These are phyloP conservation scores for Catonia carolina DNA, from an alignment of 2,888 invertebrate genomes.

Conservation along the genomic window DNA sequence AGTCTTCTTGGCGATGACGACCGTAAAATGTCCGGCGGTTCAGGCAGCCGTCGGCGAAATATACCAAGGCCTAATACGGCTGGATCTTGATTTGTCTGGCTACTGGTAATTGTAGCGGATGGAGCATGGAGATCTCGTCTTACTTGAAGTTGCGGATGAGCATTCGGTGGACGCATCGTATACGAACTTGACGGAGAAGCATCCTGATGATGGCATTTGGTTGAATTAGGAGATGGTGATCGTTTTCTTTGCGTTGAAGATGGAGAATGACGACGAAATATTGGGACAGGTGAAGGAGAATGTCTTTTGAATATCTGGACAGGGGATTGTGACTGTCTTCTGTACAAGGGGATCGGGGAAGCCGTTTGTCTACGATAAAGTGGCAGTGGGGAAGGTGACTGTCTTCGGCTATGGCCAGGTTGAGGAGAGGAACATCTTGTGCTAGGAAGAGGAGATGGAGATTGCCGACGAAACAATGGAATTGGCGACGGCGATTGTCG, in stretches of 20 bases:
- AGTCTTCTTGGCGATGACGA: constrained; percentile 34
- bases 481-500: constrained; percentile 27
- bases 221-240: constrained; percentile 47
- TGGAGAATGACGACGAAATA: constrained; percentile 41
- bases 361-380: constrained; percentile 41
- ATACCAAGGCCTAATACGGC: constrained; percentile 38
- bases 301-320: constrained; percentile 30
- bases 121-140: constrained; percentile 65
- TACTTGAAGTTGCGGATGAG: constrained; percentile 57
- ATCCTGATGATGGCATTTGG: constrained; percentile 34
- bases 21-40: constrained; percentile 32
- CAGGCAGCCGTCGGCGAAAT: constrained; percentile 31
- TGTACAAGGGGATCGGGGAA: constrained; percentile 36
- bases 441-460: constrained; percentile 62
- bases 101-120: constrained; percentile 65
- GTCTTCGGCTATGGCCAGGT: constrained; percentile 33
- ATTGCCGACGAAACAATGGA: constrained; percentile 39
- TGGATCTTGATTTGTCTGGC: constrained; percentile 46
- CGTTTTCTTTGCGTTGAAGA: constrained; percentile 47
- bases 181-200: constrained; percentile 48
- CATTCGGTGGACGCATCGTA: constrained; percentile 62
- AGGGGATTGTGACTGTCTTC: constrained; percentile 26
- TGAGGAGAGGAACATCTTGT: constrained; percentile 29
- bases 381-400: constrained; percentile 26
- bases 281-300: constrained; percentile 37